These are phyloP conservation scores for Euthynnus affinis DNA, from an alignment of 2,797 vertebrate species.

Conservation along the genomic window DNA sequence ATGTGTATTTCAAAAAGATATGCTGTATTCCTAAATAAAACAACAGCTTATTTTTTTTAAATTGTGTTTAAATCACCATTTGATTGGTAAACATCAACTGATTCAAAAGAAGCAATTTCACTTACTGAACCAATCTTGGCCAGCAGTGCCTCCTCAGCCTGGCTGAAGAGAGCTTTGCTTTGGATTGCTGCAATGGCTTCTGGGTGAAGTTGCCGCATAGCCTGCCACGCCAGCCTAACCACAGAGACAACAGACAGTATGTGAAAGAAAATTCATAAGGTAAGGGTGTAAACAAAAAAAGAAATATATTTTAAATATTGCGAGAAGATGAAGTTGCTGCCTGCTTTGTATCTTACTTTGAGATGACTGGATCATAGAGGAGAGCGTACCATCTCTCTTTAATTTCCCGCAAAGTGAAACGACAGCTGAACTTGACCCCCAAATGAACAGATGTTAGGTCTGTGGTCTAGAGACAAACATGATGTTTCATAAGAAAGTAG, in stretches of 20 bases:
- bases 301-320: not conserved
- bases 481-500: not conserved
- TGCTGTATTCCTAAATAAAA: not conserved
- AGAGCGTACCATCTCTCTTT: slow-evolving; percentile 97
- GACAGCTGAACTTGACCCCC: slow-evolving; percentile 98
- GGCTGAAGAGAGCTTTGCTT: slow-evolving; percentile 96
- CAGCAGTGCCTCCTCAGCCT: slow-evolving; percentile 92
- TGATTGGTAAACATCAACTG: not conserved
- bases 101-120: slow-evolving; percentile 5
- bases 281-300: not conserved
- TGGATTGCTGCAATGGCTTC: slow-evolving; percentile 96
- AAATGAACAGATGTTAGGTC: slow-evolving; percentile 95
- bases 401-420: slow-evolving; percentile 94
- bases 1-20: not conserved
- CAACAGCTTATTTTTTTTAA: not conserved
- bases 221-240: slow-evolving; percentile 92
- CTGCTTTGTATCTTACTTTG: slow-evolving; percentile 88
- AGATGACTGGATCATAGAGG: slow-evolving; percentile 96
- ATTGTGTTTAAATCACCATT: not conserved
- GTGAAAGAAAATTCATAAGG: not conserved
- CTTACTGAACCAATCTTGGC: slow-evolving; percentile 93
- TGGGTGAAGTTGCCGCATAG: slow-evolving; percentile 96
- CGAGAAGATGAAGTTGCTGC: not conserved
- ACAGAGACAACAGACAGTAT: slow-evolving; percentile 11
- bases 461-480: slow-evolving; percentile 87